Percentiles rank a stretch among this genome's conserved stretches.
Evolutionary conservation across 2,113 vertebrate genomes (phyloP).

Genomic region (Mormyrus iriodes): DNA sequence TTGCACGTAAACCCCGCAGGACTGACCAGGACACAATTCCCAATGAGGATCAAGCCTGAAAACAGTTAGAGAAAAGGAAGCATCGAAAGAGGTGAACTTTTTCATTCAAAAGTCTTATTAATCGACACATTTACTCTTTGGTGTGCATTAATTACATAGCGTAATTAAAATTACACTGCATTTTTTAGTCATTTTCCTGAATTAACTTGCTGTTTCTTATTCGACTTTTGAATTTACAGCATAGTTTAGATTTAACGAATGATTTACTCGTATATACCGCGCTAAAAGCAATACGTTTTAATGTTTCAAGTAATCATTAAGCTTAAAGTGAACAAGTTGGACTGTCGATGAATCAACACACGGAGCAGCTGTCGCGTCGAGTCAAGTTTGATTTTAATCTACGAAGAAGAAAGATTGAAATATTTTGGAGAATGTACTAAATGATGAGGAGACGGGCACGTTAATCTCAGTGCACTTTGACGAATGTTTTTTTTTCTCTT

Average conservation of each 20-base stretch:
- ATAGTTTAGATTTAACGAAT: not conserved
- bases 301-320: not conserved
- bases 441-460: not conserved
- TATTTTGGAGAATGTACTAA: not conserved
- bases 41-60: not conserved
- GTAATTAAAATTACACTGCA: not conserved
- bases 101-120: not conserved
- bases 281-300: not conserved
- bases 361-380: not conserved
- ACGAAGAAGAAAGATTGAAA: not conserved
- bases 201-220: not conserved
- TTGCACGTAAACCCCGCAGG: not conserved
- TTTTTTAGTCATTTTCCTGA: not conserved
- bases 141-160: not conserved
- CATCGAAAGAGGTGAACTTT: slow-evolving; percentile 2
- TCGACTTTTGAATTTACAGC: not conserved
- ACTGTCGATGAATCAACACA: not conserved
- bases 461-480: not conserved
- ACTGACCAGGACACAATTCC: not conserved
- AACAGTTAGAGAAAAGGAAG: not conserved
- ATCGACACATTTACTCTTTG: not conserved
- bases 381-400: not conserved
- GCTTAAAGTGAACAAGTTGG: not conserved
- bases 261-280: not conserved
- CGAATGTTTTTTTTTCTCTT: not conserved